Evolutionary conservation across 2,888 invertebrate genomes (phyloP), one percentile per base, ranked within the genome.

Genomic region (Pyrochroa serraticornis): DNA sequence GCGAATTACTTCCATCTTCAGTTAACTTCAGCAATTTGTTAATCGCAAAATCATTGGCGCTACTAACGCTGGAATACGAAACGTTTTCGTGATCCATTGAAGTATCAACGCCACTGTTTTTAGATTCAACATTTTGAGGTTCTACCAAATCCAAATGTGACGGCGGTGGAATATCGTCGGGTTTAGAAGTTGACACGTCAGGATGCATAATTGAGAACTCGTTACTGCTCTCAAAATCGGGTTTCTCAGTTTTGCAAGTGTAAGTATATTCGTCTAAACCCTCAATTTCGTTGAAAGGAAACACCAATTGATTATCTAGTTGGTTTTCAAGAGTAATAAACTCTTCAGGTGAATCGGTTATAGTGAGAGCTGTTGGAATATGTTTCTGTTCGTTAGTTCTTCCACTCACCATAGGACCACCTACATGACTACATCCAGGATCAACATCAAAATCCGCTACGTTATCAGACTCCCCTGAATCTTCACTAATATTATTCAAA

Each of bases 241-340:
- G 38, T 33, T 56, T 56, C 37, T 55, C 55, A 10, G 38, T 50
- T 33, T 56, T 56, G 22, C 49, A 56, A 3, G 48, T 33, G 5
- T 31, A 30, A 34, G 45, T 13, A n/a, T 38, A 39, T 7, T 56
- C 50, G 14, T 46, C 57, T 30, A 55, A 49, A 13, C 44, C 34
- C 32, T 22, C 34, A 33, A 22, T 46, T 12, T 45, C 34, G 14
- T 12, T 46, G 14, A 43, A 46, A 34, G 46, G 2, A 6, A 46
- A 46, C n/a, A n/a, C 22, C 10, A 46, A 46, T 37, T 2, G 12
- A 7, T 9, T 37, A 7, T 13, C 9, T 1, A n/a, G 30, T 30
- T 30, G 10, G 38, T 39, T 49, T 49, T 39, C 7, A 39, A 41
- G 6, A 35, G 31, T 32, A 30, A 30, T 43, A 30, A 33, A 10